Conservation (phyloP, 1,140 invertebrate species). For the Popillia japonica region DNA sequence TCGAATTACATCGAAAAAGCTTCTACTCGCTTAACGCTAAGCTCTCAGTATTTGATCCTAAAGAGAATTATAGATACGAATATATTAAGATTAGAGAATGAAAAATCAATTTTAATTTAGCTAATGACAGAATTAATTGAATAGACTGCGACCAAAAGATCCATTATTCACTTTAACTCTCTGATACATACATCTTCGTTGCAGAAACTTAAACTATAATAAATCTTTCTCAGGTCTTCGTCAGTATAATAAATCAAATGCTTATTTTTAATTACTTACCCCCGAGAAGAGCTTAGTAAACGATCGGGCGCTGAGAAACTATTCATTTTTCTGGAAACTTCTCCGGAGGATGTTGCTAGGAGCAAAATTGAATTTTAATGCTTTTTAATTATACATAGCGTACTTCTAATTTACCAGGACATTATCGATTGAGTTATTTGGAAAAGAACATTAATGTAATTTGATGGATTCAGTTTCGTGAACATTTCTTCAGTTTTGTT, state of each 20-base stretch:
- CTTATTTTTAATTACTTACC: too few species aligned
- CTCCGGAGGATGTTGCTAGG: not conserved
- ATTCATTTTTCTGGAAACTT: not conserved
- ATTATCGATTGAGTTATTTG: too few species aligned
- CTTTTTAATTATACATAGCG: not conserved
- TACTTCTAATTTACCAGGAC: too few species aligned
- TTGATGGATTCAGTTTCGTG: too few species aligned
- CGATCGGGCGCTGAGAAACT: not conserved
- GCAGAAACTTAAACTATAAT: conserved; percentile 5
- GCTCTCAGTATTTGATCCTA: too few species aligned
- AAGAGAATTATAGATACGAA: too few species aligned
- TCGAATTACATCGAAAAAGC: too few species aligned
- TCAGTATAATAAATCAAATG: not conserved
- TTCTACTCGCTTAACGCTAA: too few species aligned
- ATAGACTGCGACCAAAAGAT: not conserved
- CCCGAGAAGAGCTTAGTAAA: not conserved
- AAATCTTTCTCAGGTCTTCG: not conserved
- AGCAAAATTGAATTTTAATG: not conserved
- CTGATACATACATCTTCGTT: not conserved
- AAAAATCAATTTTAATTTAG: not conserved
- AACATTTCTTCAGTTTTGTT: too few species aligned
- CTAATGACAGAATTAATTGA: not conserved
- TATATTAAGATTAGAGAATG: too few species aligned
- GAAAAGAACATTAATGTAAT: too few species aligned
- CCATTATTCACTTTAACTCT: not conserved